These are phyloP conservation scores for Cryptosula pallasiana DNA, from an alignment of 2,888 invertebrate species.

Conservation along the genomic window DNA sequence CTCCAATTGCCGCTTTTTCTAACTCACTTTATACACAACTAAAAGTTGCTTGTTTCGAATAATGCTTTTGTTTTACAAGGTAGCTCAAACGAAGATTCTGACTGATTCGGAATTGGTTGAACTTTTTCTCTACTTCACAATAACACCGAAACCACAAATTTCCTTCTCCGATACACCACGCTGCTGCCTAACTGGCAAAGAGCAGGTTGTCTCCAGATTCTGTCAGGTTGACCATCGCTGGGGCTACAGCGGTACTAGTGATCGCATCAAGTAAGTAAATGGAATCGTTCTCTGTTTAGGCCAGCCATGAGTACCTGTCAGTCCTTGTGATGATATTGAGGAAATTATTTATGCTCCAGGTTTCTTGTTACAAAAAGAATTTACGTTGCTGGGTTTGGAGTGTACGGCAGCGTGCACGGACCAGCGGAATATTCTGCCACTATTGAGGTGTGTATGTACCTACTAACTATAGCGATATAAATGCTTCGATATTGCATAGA, in stretches of 20 bases:
- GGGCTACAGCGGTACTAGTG: conserved; percentile 79
- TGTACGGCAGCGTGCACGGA: conserved; percentile 76
- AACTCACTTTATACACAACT: too few relatives aligned
- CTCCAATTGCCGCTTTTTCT: too few relatives aligned
- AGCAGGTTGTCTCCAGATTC: conserved; percentile 69
- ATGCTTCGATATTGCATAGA: too few relatives aligned
- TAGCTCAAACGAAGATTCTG: conserved; percentile 63
- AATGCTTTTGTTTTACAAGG: too few relatives aligned
- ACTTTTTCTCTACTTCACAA: conserved; percentile 56
- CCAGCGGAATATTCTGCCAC: conserved; percentile 70
- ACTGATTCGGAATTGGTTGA: conserved; percentile 71
- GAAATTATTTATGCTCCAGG: conserved; percentile 55
- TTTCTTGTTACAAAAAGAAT: conserved; percentile 75
- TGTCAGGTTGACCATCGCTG: conserved; percentile 72
- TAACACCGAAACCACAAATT: conserved; percentile 71
- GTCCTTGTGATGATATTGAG: conserved; percentile 74
- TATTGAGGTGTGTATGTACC: conserved; percentile 60
- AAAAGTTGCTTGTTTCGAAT: not conserved
- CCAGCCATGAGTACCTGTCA: conserved; percentile 77
- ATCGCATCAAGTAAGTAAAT: conserved; percentile 65
- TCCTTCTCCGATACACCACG: conserved; percentile 63
- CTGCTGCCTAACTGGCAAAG: conserved; percentile 73
- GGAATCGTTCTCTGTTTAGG: too few relatives aligned
- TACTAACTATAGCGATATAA: too few relatives aligned
- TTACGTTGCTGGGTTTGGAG: conserved; percentile 76